These are phyloP conservation scores for Radopholus similis DNA, from an alignment of 1,140 invertebrate species.

Conservation along the genomic window DNA sequence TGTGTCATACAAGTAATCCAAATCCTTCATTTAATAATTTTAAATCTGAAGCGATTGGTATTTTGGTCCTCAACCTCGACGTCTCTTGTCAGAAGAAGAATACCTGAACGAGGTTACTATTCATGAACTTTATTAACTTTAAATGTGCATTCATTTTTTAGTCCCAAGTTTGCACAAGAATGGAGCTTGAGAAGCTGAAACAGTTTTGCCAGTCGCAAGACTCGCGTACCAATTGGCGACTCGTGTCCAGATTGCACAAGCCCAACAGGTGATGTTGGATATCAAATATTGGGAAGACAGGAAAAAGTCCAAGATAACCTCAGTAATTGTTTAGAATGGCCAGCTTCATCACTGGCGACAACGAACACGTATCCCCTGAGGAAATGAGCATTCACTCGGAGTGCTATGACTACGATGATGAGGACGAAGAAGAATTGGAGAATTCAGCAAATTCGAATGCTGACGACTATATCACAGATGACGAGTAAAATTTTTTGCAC, in stretches of 20 bases:
- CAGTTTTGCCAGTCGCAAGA: conserved; percentile 3
- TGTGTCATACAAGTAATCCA: too few relatives aligned
- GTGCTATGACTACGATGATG: conserved; percentile 9
- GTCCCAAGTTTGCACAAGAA: conserved; percentile 14
- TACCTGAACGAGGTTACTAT: conserved; percentile 23
- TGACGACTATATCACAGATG: conserved; percentile 16
- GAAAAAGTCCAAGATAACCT: background rate
- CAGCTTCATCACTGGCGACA: conserved; percentile 24
- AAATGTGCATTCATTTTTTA: background rate
- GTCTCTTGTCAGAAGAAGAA: conserved; percentile 21
- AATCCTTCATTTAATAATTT: conserved; percentile 10
- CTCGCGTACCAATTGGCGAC: background rate
- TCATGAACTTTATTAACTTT: background rate
- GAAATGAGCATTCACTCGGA: conserved; percentile 17
- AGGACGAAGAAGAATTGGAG: conserved; percentile 10
- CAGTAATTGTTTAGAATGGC: conserved; percentile 16
- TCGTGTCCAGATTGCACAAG: conserved; percentile 13
- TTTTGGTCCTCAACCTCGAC: conserved; percentile 14
- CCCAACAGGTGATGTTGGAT: conserved; percentile 26
- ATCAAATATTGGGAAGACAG: too few relatives aligned
- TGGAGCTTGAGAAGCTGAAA: conserved; percentile 23
- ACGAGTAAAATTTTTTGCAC: background rate
- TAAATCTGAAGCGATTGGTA: too few relatives aligned
- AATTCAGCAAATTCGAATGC: background rate
- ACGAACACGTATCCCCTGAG: conserved; percentile 18